Base-by-base conservation (phyloP, 1,140 invertebrate genomes). In the Parapsyche elsis region DNA sequence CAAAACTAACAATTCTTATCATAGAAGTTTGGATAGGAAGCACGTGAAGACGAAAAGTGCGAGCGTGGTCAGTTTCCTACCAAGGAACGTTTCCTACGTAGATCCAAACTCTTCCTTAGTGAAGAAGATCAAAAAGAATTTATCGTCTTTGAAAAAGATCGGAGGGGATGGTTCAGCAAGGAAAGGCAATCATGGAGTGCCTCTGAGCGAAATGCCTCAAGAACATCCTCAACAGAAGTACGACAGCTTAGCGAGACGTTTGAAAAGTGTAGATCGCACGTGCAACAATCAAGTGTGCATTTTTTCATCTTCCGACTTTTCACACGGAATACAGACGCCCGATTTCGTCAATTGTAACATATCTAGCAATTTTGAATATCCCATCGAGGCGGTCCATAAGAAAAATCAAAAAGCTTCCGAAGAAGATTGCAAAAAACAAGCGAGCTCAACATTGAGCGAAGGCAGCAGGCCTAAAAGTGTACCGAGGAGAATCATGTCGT, bases 101-200 rank as follows among this genome's bases (percentile, higher is more conserved):
- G 88, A 89, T 61, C 88, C 86, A 12, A 87, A 86, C 5, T 88
- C 86, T 76, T 88, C 87, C 21, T 84, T 89, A 24, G 86, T 89
- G 14, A 87, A 89, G 80, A 89, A 89, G 83, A 88, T 89, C 81
- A 89, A 89, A 85, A 86, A 86, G 73, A 89, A 89, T 83, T 83
- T 89, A 81, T 88, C 88, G 21, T 88, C 87, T 83, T 86, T 89
- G 71, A 89, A 88, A 85, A 88, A 87, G 83, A 88, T 89, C 14
- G 87, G 88, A 19, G 88, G 86, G 9, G 88, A 89, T 30, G 84
- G 86, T n/a, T 86, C 87, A 30, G 84, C 86, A 9, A 88, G 87
- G 83, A 89, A 88, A 84, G 84, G 86, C 79, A 86, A 88, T 84
- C 88, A 87, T 78, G 85, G 85, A 71, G 86, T 88, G 26, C 87